These are phyloP conservation scores for Uropsilus gracilis DNA, from an alignment of 2,113 vertebrate genomes.

Conservation along the genomic window DNA sequence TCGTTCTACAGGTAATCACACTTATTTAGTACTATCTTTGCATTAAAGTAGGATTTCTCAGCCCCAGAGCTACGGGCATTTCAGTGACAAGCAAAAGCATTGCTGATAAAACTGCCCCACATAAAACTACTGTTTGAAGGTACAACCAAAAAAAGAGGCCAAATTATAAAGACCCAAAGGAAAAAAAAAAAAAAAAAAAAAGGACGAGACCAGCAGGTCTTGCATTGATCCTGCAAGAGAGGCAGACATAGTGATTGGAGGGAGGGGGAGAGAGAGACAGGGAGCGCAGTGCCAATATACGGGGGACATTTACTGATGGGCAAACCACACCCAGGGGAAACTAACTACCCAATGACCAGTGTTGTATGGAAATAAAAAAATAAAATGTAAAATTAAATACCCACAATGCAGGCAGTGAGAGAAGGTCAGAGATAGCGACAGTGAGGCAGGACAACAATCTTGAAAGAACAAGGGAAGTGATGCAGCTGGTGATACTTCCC, in stretches of 20 bases:
- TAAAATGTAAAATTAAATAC: too few species aligned
- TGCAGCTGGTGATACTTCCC: neutral
- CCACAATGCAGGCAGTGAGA: neutral
- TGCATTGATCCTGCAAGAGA: too few species aligned
- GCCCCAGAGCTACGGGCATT: neutral
- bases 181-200: too few species aligned
- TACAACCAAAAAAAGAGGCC: neutral
- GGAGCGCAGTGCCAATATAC: too few species aligned
- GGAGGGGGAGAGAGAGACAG: too few species aligned
- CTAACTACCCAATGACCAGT: too few species aligned
- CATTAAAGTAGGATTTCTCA: too few species aligned
- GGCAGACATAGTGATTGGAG: too few species aligned
- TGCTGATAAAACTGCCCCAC: neutral
- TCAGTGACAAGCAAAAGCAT: neutral
- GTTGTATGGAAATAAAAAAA: too few species aligned
- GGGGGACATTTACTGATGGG: too few species aligned
- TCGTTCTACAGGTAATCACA: neutral
- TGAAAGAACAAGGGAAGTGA: neutral
- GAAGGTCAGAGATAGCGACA: neutral
- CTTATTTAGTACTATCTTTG: neutral
- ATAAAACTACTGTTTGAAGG: neutral
- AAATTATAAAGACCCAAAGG: neutral
- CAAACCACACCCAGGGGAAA: too few species aligned
- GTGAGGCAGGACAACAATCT: neutral
- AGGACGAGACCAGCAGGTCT: too few species aligned